A percentile compares a stretch with the other conserved stretches of the same genome.
phyloP scores from a whole-genome alignment of 2,797 vertebrate species.

The Odontamblyopus lacepedii region DNA sequence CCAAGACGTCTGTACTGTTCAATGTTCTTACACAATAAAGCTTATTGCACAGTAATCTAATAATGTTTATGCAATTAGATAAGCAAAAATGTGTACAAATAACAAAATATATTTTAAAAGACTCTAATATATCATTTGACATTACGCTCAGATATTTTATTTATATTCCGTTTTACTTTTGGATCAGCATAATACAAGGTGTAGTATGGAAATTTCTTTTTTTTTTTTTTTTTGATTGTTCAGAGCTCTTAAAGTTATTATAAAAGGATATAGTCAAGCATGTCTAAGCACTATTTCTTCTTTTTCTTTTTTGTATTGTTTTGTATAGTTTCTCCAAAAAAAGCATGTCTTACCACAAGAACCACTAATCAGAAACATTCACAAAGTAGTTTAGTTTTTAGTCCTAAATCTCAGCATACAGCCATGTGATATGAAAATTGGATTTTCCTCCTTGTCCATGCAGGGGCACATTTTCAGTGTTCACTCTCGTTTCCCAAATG shows the following conservation, averaged over 20 bases:
- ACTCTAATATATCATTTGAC: background rate
- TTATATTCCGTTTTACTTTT: background rate
- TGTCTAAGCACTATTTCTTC: background rate
- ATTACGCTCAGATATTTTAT: background rate
- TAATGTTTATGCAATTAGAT: no score
- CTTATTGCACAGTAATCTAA: no score
- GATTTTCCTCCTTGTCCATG: background rate
- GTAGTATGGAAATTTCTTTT: no score
- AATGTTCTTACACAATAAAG: slow-evolving; percentile 43
- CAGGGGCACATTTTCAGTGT: background rate
- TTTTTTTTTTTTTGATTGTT: no score
- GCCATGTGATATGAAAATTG: background rate
- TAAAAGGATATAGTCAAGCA: no score
- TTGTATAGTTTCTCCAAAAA: no score
- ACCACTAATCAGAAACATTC: background rate
- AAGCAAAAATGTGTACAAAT: background rate
- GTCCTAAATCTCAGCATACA: background rate
- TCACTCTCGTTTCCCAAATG: background rate
- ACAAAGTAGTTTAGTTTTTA: background rate
- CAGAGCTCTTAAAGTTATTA: no score
- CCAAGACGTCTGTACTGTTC: slow-evolving; percentile 42
- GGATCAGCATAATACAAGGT: background rate
- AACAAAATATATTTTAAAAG: background rate
- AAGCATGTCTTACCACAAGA: background rate
- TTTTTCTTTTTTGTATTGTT: background rate